Conservation (phyloP, 2,888 invertebrate species). For the Octonoba sinensis region DNA sequence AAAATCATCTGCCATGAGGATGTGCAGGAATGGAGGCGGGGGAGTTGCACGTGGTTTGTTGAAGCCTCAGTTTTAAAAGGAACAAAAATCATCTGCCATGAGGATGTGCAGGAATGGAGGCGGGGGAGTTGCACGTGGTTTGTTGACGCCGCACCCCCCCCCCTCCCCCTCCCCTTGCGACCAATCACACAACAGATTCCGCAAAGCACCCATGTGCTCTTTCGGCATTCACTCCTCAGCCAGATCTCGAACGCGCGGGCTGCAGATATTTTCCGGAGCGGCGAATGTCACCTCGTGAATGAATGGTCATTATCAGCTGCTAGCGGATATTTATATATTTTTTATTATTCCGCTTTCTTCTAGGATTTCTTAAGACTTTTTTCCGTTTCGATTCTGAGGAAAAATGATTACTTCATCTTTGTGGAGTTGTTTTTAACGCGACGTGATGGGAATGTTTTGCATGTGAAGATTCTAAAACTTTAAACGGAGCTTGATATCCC, state of each 20-base stretch:
- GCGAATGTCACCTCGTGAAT: not conserved
- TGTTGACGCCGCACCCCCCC: slow-evolving; percentile 31
- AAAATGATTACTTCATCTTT: too few species aligned
- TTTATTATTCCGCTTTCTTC: too few species aligned
- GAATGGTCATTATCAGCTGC: too few species aligned
- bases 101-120: slow-evolving; percentile 11
- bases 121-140: slow-evolving; percentile 36
- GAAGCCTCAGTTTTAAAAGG: slow-evolving; percentile 14
- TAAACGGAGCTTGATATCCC: too few species aligned
- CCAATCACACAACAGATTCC: slow-evolving; percentile 34
- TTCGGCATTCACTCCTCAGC: slow-evolving; percentile 9
- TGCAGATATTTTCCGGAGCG: not conserved
- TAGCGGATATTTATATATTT: too few species aligned
- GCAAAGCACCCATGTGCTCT: slow-evolving; percentile 52
- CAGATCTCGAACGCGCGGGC: slow-evolving; percentile 37
- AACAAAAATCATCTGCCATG: not conserved
- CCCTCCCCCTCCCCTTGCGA: too few species aligned
- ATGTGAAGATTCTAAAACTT: too few species aligned
- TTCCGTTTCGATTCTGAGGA: too few species aligned
- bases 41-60: slow-evolving; percentile 41
- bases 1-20: slow-evolving; percentile 1
- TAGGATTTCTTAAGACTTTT: too few species aligned
- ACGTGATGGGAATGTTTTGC: too few species aligned
- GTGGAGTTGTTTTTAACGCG: too few species aligned
- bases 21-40: slow-evolving; percentile 7